Evolutionary conservation across 2,113 vertebrate genomes (phyloP).

Genomic region (Perccottus glenii): DNA sequence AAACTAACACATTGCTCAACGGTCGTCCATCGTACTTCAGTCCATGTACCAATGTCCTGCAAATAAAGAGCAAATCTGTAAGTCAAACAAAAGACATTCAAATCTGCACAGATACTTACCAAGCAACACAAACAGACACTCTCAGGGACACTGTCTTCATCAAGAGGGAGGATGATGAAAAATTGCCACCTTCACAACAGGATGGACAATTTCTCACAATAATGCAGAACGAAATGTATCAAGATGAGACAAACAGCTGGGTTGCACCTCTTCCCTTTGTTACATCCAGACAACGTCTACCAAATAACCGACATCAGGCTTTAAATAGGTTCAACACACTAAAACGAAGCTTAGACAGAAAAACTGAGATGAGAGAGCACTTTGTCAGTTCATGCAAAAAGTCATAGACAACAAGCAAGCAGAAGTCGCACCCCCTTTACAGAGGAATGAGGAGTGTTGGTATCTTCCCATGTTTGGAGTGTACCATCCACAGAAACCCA

Average conservation of each 20-base stretch:
- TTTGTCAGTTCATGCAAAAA: conserved; percentile 2
- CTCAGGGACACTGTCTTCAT: neutral
- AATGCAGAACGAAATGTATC: conserved; percentile 1
- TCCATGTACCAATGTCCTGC: neutral
- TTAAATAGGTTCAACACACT: neutral
- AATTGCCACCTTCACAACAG: neutral
- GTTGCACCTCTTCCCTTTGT: conserved; percentile 2
- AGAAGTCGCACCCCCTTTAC: too few species aligned
- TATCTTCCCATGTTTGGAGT: too few species aligned
- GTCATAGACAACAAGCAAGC: neutral
- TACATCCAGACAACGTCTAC: neutral
- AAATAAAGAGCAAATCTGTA: neutral
- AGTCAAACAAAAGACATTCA: too few species aligned
- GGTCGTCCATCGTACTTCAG: neutral
- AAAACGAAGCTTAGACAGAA: neutral
- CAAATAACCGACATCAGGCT: neutral
- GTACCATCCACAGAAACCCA: too few species aligned
- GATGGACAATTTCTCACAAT: conserved; percentile 1
- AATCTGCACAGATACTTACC: too few species aligned
- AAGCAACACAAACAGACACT: too few species aligned
- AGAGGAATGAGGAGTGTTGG: too few species aligned
- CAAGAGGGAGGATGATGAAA: neutral
- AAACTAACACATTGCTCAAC: neutral
- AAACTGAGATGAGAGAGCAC: neutral
- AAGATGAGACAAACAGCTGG: neutral